A percentile compares a stretch with the other conserved stretches of the same genome.
Evolutionary conservation across 2,113 vertebrate species (phyloP).

Genomic region (Setophaga kirtlandii): DNA sequence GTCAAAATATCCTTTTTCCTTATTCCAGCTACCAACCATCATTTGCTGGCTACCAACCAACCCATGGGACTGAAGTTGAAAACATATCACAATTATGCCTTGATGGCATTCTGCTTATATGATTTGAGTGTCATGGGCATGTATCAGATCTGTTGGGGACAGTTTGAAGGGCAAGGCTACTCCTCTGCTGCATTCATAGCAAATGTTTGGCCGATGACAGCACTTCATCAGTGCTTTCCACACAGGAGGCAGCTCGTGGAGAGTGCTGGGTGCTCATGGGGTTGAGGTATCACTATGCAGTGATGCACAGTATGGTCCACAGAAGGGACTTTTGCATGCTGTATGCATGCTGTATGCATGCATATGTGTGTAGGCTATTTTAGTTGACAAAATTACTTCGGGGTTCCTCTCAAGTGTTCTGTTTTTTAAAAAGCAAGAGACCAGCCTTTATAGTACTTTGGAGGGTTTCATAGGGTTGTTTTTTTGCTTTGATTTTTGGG

Average conservation of each 20-base stretch:
- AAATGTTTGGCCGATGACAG: background rate
- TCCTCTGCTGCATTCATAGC: background rate
- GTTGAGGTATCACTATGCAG: background rate
- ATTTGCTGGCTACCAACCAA: background rate
- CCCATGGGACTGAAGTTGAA: background rate
- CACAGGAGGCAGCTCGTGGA: background rate
- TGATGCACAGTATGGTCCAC: background rate
- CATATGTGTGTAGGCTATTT: background rate
- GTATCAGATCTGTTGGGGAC: background rate
- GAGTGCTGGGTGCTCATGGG: rapidly evolving
- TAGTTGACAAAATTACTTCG: background rate
- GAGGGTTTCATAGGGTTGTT: rapidly evolving
- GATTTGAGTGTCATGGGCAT: rapidly evolving
- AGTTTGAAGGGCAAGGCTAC: background rate
- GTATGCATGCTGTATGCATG: background rate
- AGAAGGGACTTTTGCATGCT: background rate
- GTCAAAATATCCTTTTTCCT: background rate
- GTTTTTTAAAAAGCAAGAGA: background rate
- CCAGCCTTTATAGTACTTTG: background rate
- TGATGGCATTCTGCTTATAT: rapidly evolving
- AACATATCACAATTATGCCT: rapidly evolving
- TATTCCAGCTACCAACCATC: background rate
- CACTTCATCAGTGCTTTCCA: background rate
- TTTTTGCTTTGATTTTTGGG: background rate
- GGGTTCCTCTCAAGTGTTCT: background rate